A percentile compares a stretch with the other conserved stretches of the same genome.
Conservation (phyloP, 2,113 vertebrate species). For the Xerus inauris region DNA sequence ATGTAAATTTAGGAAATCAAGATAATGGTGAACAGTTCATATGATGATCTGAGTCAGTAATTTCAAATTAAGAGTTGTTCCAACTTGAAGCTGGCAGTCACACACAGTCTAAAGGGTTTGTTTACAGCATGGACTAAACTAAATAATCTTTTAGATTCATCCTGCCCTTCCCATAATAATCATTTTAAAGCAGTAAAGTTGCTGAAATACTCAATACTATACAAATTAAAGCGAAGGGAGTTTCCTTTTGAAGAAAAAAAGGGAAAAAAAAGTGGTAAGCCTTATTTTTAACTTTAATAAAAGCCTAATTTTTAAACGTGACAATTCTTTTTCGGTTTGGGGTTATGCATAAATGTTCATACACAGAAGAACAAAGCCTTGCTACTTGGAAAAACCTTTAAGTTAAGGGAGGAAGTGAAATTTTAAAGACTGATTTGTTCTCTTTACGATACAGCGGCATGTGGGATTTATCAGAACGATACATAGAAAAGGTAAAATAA, state of each 20-base stretch:
- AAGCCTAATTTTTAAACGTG: background rate
- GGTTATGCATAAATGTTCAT: background rate
- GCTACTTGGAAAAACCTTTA: slow-evolving; percentile 2
- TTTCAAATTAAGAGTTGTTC: slow-evolving; percentile 61
- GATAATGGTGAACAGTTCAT: background rate
- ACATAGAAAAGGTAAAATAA: background rate
- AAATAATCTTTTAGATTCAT: slow-evolving; percentile 55
- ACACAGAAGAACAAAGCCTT: background rate
- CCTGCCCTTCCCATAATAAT: background rate
- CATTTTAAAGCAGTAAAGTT: slow-evolving; percentile 9
- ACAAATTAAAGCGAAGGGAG: background rate
- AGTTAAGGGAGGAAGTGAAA: background rate
- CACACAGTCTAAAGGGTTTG: slow-evolving; percentile 62
- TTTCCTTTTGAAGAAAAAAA: background rate
- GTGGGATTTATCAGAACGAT: background rate
- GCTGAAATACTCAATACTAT: background rate
- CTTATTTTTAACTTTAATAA: slow-evolving; percentile 7
- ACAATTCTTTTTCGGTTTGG: background rate
- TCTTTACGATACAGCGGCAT: background rate
- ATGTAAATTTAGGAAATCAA: slow-evolving; percentile 18
- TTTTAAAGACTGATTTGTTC: background rate
- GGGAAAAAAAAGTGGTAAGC: background rate
- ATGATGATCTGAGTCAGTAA: slow-evolving; percentile 48
- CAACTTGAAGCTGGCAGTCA: slow-evolving; percentile 59
- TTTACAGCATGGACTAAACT: slow-evolving; percentile 58